These are phyloP conservation scores for Dichetophora obliterata DNA, from an alignment of 2,888 invertebrate species.

Conservation along the genomic window DNA sequence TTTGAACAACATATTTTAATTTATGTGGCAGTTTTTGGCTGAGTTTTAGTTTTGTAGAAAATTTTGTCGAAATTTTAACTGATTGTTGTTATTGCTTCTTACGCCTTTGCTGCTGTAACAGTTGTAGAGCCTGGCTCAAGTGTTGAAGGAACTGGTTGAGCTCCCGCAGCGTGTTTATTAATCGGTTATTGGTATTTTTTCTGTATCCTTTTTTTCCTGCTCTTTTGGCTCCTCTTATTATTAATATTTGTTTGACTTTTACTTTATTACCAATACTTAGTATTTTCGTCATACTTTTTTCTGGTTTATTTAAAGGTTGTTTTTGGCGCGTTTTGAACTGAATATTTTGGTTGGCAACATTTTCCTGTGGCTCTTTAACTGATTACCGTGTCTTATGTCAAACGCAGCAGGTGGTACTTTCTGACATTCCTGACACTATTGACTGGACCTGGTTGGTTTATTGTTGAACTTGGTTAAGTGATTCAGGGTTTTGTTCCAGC, in stretches of 20 bases:
- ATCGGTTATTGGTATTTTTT: slow-evolving; percentile 35
- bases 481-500: slow-evolving; percentile 9
- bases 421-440: not conserved
- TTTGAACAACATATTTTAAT: slow-evolving; percentile 65
- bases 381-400: slow-evolving; percentile 24
- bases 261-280: slow-evolving; percentile 28
- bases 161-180: slow-evolving; percentile 34
- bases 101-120: not conserved
- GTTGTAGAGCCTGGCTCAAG: slow-evolving; percentile 41
- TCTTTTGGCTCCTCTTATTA: slow-evolving; percentile 22
- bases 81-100: slow-evolving; percentile 1
- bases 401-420: slow-evolving; percentile 30
- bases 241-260: slow-evolving; percentile 39
- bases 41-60: not conserved
- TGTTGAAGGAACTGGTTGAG: slow-evolving; percentile 51
- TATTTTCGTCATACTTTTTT: not conserved
- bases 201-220: not conserved
- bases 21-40: slow-evolving; percentile 35
- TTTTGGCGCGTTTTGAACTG: not conserved
- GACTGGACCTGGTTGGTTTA: slow-evolving; percentile 5
- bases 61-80: not conserved
- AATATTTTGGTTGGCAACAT: not conserved
- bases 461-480: slow-evolving; percentile 21
- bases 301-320: not conserved
- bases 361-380: not conserved